Evolutionary conservation across 2,888 invertebrate species (phyloP), one percentile per base, ranked within the genome.

Genomic region (Drosophila buzzatii): DNA sequence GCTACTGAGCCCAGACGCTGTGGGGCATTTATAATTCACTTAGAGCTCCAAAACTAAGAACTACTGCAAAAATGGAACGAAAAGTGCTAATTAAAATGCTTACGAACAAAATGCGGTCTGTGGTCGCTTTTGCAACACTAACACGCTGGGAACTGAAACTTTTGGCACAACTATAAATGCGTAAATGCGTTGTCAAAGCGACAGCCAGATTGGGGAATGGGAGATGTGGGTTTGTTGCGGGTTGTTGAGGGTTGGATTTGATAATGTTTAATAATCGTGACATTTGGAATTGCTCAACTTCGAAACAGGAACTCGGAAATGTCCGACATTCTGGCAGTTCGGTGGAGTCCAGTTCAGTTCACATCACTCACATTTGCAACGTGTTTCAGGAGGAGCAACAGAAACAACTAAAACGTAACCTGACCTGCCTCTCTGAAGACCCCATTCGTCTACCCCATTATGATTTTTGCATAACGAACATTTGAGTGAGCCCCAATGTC

Each of bases 231-330:
- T 45, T 23, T 6, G 44, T 7, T 16, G 2, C 16, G 47, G 8
- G 1, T 51, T 4, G n/a, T n/a, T n/a, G n/a, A n/a, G 27, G 18
- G 9, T 2, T 18, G 37, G 6, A n/a, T 39, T 18, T 42, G 45
- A 37, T 18, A 37, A 39, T 49, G 70, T 51, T 63, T 77, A 77
- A 71, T 80, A 77, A 77, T 71, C 80, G 80, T 77, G 77, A 77
- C 76, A 79, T 77, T 76, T 64, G 53, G 59, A 77, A 59, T 70
- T 70, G 79, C 42, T 69, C 41, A 76, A 74, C 41, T 69, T 57
- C 63, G 51, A 18, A 53, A 62, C 58, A 57, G 64, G 55, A 61
- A 70, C 52, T 56, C 70, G 65, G 80, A 75, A 75, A 76, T 75
- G 71, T 64, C 76, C 35, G 65, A 64, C 73, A 77, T 68, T 33